These are phyloP conservation scores for Hemiprocne comata DNA, from an alignment of 2,113 vertebrate species.

Conservation along the genomic window DNA sequence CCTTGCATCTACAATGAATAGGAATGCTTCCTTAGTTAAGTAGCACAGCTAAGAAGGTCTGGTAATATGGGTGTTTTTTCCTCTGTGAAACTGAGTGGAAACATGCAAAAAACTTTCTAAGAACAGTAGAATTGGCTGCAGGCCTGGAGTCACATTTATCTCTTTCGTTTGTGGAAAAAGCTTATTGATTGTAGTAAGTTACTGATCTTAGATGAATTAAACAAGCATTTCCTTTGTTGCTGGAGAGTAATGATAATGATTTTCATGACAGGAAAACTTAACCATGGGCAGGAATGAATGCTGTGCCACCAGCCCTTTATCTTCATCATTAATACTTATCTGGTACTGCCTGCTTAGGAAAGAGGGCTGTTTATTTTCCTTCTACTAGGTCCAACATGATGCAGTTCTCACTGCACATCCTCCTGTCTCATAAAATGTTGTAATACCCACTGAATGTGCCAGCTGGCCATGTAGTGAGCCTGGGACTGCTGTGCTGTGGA, in stretches of 20 bases:
- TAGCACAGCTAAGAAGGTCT: background rate
- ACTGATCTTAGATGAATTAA: background rate
- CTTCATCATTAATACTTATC: background rate
- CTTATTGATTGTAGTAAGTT: conserved; percentile 4
- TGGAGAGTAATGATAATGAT: background rate
- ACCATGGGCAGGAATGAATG: background rate
- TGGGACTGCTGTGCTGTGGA: background rate
- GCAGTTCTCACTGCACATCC: background rate
- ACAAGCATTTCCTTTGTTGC: background rate
- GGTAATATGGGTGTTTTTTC: background rate
- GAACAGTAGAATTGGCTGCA: background rate
- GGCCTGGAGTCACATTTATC: background rate
- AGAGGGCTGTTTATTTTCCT: background rate
- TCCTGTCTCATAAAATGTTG: background rate
- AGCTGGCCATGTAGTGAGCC: background rate
- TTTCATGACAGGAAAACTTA: background rate
- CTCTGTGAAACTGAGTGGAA: background rate
- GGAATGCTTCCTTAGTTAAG: background rate
- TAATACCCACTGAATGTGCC: background rate
- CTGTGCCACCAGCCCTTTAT: background rate
- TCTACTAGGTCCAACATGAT: background rate
- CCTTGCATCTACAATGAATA: background rate
- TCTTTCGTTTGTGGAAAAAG: background rate
- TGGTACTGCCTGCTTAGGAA: background rate
- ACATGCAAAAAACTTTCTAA: background rate